Evolutionary conservation across 2,797 vertebrate genomes (phyloP).

Genomic region (Chiloscyllium punctatum): DNA sequence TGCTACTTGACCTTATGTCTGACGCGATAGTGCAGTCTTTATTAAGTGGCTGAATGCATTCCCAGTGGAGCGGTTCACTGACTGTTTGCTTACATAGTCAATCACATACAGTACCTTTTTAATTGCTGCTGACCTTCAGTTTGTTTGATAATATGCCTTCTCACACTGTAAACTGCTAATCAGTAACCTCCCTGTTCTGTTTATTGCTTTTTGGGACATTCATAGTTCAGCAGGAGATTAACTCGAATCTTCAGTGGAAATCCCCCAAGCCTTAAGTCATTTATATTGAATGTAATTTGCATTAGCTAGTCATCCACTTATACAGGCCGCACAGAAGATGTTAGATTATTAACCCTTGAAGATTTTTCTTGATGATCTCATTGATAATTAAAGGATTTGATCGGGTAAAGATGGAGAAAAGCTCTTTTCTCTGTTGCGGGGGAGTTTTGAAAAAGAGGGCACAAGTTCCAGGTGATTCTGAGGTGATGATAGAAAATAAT

Average conservation of each 20-base stretch:
- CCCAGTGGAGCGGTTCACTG: not conserved
- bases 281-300: not conserved
- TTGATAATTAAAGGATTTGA: not conserved
- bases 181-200: not conserved
- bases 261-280: not conserved
- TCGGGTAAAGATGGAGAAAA: not conserved
- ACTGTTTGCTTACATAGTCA: not conserved
- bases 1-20: not conserved
- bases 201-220: not conserved
- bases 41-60: not conserved
- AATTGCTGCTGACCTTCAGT: not conserved
- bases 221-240: not conserved
- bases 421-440: not conserved
- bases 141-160: too few relatives aligned
- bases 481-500: not conserved
- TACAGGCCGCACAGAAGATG: not conserved
- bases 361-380: not conserved
- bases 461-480: not conserved
- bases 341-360: not conserved
- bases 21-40: not conserved
- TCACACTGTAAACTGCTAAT: not conserved
- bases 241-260: not conserved
- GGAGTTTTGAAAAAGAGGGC: not conserved
- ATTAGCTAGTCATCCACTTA: not conserved
- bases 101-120: conserved; percentile 4